phyloP scores from a whole-genome alignment of 2,113 vertebrate species.

The Ginglymostoma cirratum region DNA sequence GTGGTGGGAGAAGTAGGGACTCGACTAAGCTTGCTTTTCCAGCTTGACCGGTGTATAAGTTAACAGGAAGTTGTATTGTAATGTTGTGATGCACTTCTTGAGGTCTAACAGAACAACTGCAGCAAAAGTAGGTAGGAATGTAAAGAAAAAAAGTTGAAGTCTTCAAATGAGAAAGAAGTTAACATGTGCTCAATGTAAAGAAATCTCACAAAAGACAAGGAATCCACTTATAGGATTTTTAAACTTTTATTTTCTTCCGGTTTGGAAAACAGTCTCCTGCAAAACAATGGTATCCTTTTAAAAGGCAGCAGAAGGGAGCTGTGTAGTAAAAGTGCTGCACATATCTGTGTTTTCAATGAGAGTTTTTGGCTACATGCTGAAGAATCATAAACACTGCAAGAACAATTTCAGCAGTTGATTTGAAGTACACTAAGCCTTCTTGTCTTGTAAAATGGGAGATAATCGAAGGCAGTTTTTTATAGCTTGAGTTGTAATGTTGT shows the following conservation, averaged over 20 bases:
- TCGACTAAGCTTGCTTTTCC: background rate
- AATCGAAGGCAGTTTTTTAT: background rate
- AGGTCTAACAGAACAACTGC: background rate
- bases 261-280: background rate
- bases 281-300: background rate
- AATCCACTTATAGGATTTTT: background rate
- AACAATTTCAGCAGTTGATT: background rate
- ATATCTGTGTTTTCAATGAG: background rate
- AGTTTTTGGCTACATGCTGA: background rate
- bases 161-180: background rate
- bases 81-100: background rate
- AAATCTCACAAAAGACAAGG: background rate
- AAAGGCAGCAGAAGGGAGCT: background rate
- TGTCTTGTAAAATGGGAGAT: background rate
- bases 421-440: background rate
- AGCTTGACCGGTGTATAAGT: background rate
- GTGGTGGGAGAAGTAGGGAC: background rate
- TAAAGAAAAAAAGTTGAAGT: background rate
- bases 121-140: background rate
- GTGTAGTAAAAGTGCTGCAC: no score
- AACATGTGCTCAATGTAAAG: background rate
- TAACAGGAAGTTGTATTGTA: background rate
- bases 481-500: background rate
- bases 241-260: background rate
- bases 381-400: background rate